Percentiles rank a stretch among this genome's conserved stretches.
Conservation (phyloP, 2,888 invertebrate genomes). For the Scaptomyza polygonia region DNA sequence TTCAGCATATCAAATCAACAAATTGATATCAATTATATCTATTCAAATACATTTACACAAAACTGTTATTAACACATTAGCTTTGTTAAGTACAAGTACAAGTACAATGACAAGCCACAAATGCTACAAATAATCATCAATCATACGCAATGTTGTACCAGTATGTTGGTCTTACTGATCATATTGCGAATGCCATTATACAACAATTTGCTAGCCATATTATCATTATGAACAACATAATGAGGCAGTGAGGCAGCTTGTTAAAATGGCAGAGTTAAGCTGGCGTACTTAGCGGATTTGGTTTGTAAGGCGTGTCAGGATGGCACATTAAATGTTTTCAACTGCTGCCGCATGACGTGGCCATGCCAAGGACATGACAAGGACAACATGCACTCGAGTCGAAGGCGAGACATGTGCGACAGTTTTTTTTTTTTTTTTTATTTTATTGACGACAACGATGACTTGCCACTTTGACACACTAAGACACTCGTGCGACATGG, state of each 20-base stretch:
- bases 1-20: background rate
- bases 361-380: conserved; percentile 54
- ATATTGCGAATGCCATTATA: conserved; percentile 71
- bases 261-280: conserved; percentile 75
- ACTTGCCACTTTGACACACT: conserved; percentile 48
- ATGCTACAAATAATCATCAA: conserved; percentile 65
- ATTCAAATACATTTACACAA: background rate
- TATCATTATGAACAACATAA: conserved; percentile 32
- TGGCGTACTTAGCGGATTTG: conserved; percentile 59
- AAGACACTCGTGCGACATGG: conserved; percentile 13
- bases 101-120: conserved; percentile 29
- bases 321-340: conserved; percentile 74
- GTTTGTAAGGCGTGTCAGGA: conserved; percentile 15
- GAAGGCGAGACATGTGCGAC: conserved; percentile 77
- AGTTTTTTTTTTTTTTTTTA: conserved; percentile 74
- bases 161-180: conserved; percentile 24
- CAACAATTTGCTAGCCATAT: conserved; percentile 65
- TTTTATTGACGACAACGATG: conserved; percentile 82
- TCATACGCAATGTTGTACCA: conserved; percentile 62
- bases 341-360: conserved; percentile 47
- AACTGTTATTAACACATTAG: conserved; percentile 42
- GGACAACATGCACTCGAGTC: conserved; percentile 63
- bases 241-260: background rate
- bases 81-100: background rate
- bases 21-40: background rate